Evolutionary conservation across 2,888 invertebrate genomes (phyloP).

Genomic region (Leptothorax acervorum): DNA sequence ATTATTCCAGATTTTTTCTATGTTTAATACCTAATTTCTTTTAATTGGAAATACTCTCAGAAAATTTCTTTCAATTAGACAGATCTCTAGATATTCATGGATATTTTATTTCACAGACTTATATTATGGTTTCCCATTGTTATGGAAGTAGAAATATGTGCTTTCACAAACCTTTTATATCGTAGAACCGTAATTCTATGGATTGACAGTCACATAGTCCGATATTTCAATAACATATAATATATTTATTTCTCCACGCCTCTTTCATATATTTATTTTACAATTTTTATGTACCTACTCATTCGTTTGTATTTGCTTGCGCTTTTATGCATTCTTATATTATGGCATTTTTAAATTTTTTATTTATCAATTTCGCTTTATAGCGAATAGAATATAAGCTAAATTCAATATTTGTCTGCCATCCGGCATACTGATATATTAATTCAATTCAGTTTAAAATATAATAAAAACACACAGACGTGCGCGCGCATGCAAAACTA

Average conservation of each 20-base stretch:
- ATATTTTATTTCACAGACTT: neutral
- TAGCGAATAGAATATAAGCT: conserved; percentile 8
- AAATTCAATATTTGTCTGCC: conserved; percentile 37
- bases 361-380: conserved; percentile 9
- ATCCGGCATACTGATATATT: conserved; percentile 27
- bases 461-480: neutral
- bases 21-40: neutral
- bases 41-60: no score
- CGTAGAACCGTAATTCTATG: neutral
- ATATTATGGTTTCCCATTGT: neutral
- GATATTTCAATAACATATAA: neutral
- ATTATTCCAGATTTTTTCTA: neutral
- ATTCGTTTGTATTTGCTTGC: neutral
- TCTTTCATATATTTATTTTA: neutral
- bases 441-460: conserved; percentile 34
- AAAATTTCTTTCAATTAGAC: neutral
- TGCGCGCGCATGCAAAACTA: neutral
- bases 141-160: neutral
- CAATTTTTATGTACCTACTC: neutral
- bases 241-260: neutral
- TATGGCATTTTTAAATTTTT: neutral
- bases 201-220: neutral
- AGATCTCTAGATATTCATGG: neutral
- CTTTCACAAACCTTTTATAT: neutral
- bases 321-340: conserved; percentile 1